A percentile compares a stretch with the other conserved stretches of the same genome.
These are phyloP conservation scores for Busseola fusca DNA, from an alignment of 2,888 invertebrate genomes.

Conservation along the genomic window DNA sequence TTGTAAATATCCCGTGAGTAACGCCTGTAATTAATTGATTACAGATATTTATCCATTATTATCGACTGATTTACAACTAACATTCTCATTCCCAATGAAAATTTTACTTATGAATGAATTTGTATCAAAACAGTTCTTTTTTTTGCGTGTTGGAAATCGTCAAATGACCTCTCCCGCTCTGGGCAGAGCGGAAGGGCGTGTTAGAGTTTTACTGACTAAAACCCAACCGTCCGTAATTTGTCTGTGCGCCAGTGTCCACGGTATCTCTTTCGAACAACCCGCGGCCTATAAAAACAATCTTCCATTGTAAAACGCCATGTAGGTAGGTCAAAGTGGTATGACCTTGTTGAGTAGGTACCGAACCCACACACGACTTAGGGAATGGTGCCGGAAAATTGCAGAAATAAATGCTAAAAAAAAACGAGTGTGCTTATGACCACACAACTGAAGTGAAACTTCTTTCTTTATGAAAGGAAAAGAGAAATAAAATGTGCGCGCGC, in stretches of 20 bases:
- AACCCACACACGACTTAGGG: neutral
- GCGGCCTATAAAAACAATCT: too few species aligned
- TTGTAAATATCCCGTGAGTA: conserved; percentile 37
- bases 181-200: too few species aligned
- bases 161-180: too few species aligned
- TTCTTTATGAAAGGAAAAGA: too few species aligned
- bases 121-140: conserved; percentile 14
- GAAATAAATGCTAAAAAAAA: neutral
- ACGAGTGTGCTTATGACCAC: too few species aligned
- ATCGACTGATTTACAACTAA: conserved; percentile 24
- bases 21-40: conserved; percentile 44
- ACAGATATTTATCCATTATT: conserved; percentile 37
- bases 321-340: conserved; percentile 39
- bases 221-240: too few species aligned
- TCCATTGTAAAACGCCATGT: conserved; percentile 32
- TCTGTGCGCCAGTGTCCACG: too few species aligned
- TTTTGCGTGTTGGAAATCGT: too few species aligned
- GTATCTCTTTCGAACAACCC: too few species aligned
- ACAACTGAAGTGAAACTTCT: too few species aligned
- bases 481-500: too few species aligned
- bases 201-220: too few species aligned
- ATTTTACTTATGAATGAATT: conserved; percentile 28
- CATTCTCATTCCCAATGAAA: conserved; percentile 24
- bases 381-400: neutral
- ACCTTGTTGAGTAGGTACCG: conserved; percentile 10